phyloP scores from a whole-genome alignment of 2,888 invertebrate species.

The Hesperia comma region DNA sequence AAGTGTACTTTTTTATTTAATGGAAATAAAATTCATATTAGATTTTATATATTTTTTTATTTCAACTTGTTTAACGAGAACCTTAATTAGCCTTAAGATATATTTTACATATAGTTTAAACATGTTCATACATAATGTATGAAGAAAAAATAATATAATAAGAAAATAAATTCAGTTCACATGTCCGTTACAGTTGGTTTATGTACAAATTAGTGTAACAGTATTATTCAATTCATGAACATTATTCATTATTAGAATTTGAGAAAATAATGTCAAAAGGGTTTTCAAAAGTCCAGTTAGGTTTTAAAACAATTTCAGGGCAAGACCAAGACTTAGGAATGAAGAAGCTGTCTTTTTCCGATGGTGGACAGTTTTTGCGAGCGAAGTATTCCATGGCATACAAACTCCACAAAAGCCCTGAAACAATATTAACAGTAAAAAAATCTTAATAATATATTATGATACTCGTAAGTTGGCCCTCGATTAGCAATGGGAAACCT shows the following conservation, averaged over 20 bases:
- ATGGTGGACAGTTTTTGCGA: constrained; percentile 87
- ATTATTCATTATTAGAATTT: constrained; percentile 38
- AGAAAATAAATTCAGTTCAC: constrained; percentile 2
- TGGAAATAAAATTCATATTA: constrained; percentile 32
- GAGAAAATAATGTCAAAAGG: constrained; percentile 54
- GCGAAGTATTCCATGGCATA: constrained; percentile 96
- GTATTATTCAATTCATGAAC: background rate
- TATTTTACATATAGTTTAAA: constrained; percentile 1
- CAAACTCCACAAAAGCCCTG: constrained; percentile 86
- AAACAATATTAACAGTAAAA: constrained; percentile 38
- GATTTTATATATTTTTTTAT: constrained; percentile 9
- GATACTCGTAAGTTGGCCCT: too few relatives aligned
- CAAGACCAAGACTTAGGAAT: constrained; percentile 79
- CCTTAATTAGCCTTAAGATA: too few relatives aligned
- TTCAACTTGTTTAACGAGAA: background rate
- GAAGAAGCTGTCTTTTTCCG: constrained; percentile 72
- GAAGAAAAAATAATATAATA: constrained; percentile 19
- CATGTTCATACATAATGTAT: constrained; percentile 18
- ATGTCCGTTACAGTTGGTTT: background rate
- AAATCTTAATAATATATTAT: too few relatives aligned
- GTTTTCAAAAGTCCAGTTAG: constrained; percentile 76
- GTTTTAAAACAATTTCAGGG: constrained; percentile 71
- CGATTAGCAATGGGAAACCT: too few relatives aligned
- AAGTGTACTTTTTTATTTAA: constrained; percentile 24
- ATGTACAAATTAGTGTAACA: background rate